phyloP scores from a whole-genome alignment of 2,888 invertebrate species.

The Chromoteleia sp. region DNA sequence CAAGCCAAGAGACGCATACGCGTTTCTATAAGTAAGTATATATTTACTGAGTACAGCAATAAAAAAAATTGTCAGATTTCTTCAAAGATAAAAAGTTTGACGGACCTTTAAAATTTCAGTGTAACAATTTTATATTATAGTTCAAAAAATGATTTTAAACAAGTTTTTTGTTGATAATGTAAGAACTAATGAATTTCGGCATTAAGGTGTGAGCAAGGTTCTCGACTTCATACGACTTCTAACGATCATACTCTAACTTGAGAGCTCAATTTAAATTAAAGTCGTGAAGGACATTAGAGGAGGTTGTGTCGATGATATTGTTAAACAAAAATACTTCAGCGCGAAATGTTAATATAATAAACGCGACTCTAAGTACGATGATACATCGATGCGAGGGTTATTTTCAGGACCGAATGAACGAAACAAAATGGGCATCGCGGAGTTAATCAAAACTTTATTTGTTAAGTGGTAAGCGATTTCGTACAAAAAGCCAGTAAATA shows the following conservation, averaged over 20 bases:
- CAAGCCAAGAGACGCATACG: conserved; percentile 4
- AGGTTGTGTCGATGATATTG: conserved; percentile 63
- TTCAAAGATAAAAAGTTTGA: conserved; percentile 5
- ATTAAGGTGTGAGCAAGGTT: conserved; percentile 60
- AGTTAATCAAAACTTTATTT: conserved; percentile 70
- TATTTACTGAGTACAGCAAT: conserved; percentile 45
- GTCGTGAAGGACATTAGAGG: conserved; percentile 35
- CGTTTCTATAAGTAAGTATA: conserved; percentile 27
- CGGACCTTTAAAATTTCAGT: neutral
- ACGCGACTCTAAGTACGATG: conserved; percentile 47
- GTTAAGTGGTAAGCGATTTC: conserved; percentile 68
- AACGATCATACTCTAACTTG: conserved; percentile 74
- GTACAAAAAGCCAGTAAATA: conserved; percentile 58
- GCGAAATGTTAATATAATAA: conserved; percentile 60
- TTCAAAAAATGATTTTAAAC: neutral
- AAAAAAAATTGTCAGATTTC: conserved; percentile 10
- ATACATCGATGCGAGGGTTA: conserved; percentile 51
- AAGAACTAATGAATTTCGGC: neutral
- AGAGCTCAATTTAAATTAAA: conserved; percentile 77
- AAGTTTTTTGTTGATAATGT: no score
- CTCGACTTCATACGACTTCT: conserved; percentile 18
- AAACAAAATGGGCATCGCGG: conserved; percentile 55
- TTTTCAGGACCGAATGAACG: conserved; percentile 34
- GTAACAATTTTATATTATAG: neutral
- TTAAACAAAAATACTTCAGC: conserved; percentile 50